Evolutionary conservation across 2,113 vertebrate genomes (phyloP).

Genomic region (Seriola dumerili): DNA sequence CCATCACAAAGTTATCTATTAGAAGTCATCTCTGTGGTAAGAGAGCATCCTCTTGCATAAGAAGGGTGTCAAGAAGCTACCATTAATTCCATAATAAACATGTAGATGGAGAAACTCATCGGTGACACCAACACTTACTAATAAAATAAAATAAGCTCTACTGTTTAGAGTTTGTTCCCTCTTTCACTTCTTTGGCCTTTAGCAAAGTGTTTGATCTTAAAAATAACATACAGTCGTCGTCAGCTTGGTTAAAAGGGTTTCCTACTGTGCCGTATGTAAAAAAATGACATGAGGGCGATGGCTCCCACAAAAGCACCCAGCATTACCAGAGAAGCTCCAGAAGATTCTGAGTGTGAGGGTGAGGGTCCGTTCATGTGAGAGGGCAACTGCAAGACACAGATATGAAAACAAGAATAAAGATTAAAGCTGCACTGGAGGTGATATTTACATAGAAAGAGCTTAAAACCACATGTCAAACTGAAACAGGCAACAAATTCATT

Average conservation of each 20-base stretch:
- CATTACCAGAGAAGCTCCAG: conserved; percentile 40
- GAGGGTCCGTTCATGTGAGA: conserved; percentile 69
- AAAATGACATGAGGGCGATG: conserved; percentile 19
- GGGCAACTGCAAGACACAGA: conserved; percentile 62
- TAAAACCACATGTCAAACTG: too few species aligned
- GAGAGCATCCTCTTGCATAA: conserved; percentile 34
- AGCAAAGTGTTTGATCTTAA: conserved; percentile 68
- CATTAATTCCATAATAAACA: conserved; percentile 54
- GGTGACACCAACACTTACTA: conserved; percentile 37
- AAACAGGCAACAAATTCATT: too few species aligned
- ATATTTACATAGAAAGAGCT: not conserved
- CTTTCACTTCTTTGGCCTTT: conserved; percentile 70
- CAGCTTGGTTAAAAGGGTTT: conserved; percentile 61
- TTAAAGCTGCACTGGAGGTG: not conserved
- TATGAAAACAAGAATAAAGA: not conserved
- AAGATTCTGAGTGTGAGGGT: conserved; percentile 47
- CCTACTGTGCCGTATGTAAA: conserved; percentile 61
- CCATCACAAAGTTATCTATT: conserved; percentile 17
- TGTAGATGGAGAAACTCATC: conserved; percentile 39
- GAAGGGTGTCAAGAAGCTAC: conserved; percentile 54
- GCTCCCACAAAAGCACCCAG: conserved; percentile 47
- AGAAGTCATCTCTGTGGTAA: conserved; percentile 30
- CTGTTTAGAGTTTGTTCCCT: conserved; percentile 44
- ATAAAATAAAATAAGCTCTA: conserved; percentile 47
- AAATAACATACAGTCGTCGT: conserved; percentile 35